phyloP scores from a whole-genome alignment of 2,888 invertebrate genomes.

The Tenthredo notha region DNA sequence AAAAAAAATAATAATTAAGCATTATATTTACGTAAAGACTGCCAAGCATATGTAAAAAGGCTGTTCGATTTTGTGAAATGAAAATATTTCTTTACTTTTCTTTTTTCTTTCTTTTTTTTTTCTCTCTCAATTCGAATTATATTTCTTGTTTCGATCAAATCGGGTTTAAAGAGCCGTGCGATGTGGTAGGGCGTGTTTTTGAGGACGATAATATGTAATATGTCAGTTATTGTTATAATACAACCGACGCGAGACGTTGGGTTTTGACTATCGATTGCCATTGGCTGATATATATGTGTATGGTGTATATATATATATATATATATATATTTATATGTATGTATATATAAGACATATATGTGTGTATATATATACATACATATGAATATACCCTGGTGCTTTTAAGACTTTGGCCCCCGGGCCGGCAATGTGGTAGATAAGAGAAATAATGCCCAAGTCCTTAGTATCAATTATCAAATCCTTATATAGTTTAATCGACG shows the following conservation, averaged over 20 bases:
- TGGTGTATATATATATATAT: background rate
- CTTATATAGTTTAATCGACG: conserved; percentile 47
- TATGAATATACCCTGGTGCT: conserved; percentile 57
- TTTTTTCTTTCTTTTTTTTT: background rate
- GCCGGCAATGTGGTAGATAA: conserved; percentile 72
- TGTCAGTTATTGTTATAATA: conserved; percentile 3
- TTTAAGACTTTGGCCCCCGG: conserved; percentile 74
- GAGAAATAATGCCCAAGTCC: conserved; percentile 28
- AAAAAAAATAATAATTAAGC: background rate
- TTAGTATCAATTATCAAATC: conserved; percentile 50
- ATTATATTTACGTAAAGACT: background rate
- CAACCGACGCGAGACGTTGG: conserved; percentile 6
- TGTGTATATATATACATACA: background rate
- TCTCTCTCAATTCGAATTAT: background rate
- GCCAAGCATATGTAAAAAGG: background rate
- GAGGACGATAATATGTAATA: conserved; percentile 6
- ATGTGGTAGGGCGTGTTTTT: conserved; percentile 15
- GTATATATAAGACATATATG: background rate
- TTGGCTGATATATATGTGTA: background rate
- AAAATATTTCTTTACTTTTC: background rate
- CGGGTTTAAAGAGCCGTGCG: background rate
- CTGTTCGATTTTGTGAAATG: background rate
- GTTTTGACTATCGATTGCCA: conserved; percentile 20
- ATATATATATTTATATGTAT: background rate
- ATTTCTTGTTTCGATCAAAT: background rate